Base-by-base conservation (phyloP, 1,140 invertebrate genomes). In the Drosophila rhopaloa region DNA sequence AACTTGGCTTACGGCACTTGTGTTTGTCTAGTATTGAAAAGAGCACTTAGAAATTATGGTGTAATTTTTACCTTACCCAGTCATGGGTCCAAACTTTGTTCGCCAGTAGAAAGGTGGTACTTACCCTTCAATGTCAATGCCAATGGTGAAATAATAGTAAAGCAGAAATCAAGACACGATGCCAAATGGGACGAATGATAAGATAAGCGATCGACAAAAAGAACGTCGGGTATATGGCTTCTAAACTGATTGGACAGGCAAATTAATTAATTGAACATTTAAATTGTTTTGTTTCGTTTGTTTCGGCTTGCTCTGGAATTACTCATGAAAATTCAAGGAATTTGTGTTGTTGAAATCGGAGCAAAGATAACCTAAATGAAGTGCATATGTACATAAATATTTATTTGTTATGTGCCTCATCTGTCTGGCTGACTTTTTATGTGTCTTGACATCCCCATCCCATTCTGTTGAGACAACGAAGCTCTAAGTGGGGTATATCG, bases 251-350 rank as follows among this genome's bases (percentile, higher is more conserved):
- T 70, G 62, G 50, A n/a, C 67, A 48, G 51, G 67, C 67, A 70
- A 71, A 57, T 71, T 70, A 71, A 71, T 71, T 71, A 58, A 71
- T 71, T 71, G 51, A 47, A 71, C 53, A 71, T 71, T 48, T 50
- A 71, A 71, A 71, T 71, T 71, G 66, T 71, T 70, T 70, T 70
- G 65, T 71, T 71, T 68, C 65, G 59, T 53, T 65, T 65, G 58
- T 46, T 63, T 56, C 32, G 40, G 47, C 29, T 44, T 10, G 44
- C 40, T 63, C 10, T 48, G 60, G 19, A 68, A 63, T 68, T 68
- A 68, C 59, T 66, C 61, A 68, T 53, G 37, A 43, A 63, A 41
- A 59, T 59, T 43, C 60, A 63, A 51, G 46, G 29, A 63, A 47
- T 13, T n/a, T 19, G 4, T 16, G 2, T 37, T 44, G 59, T 51